Evolutionary conservation across 2,113 vertebrate genomes (phyloP).

Genomic region (Rhynchomys soricoides): DNA sequence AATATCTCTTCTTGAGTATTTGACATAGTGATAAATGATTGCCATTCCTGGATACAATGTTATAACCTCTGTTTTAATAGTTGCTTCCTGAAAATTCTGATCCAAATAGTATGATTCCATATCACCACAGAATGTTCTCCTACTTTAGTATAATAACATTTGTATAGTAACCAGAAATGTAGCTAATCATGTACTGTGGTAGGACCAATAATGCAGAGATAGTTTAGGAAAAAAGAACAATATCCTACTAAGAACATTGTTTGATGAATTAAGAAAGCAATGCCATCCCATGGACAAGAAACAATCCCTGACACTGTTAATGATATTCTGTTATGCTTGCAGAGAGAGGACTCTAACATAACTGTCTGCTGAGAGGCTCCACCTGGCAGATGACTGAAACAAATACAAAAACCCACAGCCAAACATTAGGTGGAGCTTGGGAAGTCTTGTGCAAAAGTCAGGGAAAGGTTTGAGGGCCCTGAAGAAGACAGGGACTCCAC

Average conservation of each 20-base stretch:
- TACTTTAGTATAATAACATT: not conserved
- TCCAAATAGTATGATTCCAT: not conserved
- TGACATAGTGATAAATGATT: not conserved
- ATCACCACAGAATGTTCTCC: not conserved
- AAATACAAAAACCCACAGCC: too few relatives aligned
- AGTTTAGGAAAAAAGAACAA: not conserved
- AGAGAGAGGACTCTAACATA: too few relatives aligned
- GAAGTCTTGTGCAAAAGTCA: too few relatives aligned
- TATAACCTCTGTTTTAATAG: not conserved
- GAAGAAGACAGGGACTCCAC: too few relatives aligned
- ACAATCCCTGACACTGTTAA: too few relatives aligned
- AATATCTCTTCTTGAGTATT: not conserved
- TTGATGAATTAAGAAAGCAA: not conserved
- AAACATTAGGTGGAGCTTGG: too few relatives aligned
- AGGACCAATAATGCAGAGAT: not conserved
- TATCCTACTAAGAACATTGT: not conserved
- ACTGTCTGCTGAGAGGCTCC: too few relatives aligned
- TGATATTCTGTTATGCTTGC: too few relatives aligned
- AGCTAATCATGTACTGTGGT: not conserved
- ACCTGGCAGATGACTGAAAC: too few relatives aligned
- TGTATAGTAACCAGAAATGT: not conserved
- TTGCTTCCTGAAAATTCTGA: not conserved
- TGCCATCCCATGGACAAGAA: not conserved
- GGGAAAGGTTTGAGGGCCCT: too few relatives aligned
- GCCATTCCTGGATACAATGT: not conserved